Evolutionary conservation across 2,888 invertebrate species (phyloP).

Genomic region (Eilema depressum): DNA sequence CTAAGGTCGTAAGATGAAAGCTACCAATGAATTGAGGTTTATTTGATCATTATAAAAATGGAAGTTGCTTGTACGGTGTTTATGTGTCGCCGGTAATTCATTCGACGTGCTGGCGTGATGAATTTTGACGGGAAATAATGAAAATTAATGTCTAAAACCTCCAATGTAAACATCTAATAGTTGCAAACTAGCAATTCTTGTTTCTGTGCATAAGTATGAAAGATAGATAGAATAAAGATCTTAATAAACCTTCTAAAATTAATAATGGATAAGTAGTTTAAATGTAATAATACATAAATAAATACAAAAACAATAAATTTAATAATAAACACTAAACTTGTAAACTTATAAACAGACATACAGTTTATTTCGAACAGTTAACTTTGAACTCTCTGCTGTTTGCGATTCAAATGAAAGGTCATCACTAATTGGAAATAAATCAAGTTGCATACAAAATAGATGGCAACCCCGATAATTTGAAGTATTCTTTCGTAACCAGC

Average conservation of each 20-base stretch:
- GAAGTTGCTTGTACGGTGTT: neutral
- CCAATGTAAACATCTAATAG: neutral
- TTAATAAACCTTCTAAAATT: too few species aligned
- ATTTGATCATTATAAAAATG: slow-evolving; percentile 30
- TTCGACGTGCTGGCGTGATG: neutral
- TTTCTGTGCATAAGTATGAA: too few species aligned
- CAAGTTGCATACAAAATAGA: neutral
- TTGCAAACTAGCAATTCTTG: neutral
- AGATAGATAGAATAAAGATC: too few species aligned
- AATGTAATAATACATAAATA: too few species aligned
- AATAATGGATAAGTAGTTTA: neutral
- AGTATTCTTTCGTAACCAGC: neutral
- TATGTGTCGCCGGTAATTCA: neutral
- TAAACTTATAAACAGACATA: neutral
- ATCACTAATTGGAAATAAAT: slow-evolving; percentile 4
- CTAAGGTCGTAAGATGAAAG: slow-evolving; percentile 70
- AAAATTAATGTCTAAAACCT: neutral
- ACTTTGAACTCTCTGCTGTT: neutral
- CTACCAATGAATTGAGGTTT: slow-evolving; percentile 42
- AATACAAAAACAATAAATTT: too few species aligned
- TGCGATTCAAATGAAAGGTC: neutral
- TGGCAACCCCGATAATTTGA: neutral
- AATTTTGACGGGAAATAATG: neutral
- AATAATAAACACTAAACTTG: too few species aligned
- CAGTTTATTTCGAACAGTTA: neutral